Evolutionary conservation across 2,797 vertebrate species (phyloP).

Genomic region (Xyrichtys novacula): DNA sequence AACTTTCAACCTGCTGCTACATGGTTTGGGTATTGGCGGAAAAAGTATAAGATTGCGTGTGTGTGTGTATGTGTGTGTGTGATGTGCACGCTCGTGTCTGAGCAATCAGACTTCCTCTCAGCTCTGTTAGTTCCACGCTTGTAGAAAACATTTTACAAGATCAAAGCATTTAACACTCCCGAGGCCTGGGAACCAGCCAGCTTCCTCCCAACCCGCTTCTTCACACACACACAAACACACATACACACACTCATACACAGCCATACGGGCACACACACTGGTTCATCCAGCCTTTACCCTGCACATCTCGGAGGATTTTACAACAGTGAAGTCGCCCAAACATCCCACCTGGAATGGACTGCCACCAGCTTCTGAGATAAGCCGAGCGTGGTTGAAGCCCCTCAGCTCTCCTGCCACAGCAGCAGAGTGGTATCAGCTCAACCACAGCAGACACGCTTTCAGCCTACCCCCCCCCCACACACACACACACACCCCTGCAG

Average conservation of each 20-base stretch:
- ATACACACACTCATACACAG: constrained; percentile 27
- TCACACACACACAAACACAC: constrained; percentile 22
- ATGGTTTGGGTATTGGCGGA: constrained; percentile 24
- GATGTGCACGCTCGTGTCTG: constrained; percentile 12
- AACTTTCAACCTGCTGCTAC: constrained; percentile 42
- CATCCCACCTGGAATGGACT: constrained; percentile 69
- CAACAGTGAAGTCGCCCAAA: constrained; percentile 65
- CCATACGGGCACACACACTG: constrained; percentile 18
- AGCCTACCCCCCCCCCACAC: constrained; percentile 30
- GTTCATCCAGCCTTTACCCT: constrained; percentile 52
- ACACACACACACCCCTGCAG: too few species aligned
- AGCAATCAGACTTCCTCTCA: constrained; percentile 56
- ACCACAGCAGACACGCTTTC: constrained; percentile 58
- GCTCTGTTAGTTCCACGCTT: constrained; percentile 57
- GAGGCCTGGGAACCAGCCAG: constrained; percentile 57
- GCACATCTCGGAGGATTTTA: constrained; percentile 65
- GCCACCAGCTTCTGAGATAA: constrained; percentile 78
- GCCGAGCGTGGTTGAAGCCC: constrained; percentile 51
- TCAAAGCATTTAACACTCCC: constrained; percentile 74
- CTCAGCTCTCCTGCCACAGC: constrained; percentile 62
- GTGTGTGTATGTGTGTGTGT: constrained; percentile 7
- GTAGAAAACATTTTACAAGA: constrained; percentile 75
- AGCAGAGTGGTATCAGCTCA: constrained; percentile 68
- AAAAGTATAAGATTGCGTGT: constrained; percentile 29
- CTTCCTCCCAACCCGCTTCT: constrained; percentile 32